Evolutionary conservation across 2,113 vertebrate species (phyloP).

Genomic region (Ibidorhyncha struthersii): DNA sequence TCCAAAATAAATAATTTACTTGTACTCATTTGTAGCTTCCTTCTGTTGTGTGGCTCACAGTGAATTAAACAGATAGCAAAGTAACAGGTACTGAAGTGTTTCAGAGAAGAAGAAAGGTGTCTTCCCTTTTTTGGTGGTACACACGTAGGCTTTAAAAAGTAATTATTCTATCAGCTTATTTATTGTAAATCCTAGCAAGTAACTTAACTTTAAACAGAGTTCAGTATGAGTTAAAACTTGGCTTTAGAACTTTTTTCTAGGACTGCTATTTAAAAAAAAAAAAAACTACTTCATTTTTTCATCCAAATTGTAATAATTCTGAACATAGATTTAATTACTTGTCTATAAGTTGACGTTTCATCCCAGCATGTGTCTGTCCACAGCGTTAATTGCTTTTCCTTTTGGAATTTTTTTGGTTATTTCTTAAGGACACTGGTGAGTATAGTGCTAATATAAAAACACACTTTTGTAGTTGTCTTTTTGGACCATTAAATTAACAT

Average conservation of each 20-base stretch:
- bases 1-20: constrained; percentile 53
- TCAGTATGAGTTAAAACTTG: background rate
- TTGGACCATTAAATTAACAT: background rate
- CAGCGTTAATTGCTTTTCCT: background rate
- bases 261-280: background rate
- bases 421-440: background rate
- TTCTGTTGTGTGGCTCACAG: background rate
- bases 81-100: background rate
- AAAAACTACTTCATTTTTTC: background rate
- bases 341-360: background rate
- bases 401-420: background rate
- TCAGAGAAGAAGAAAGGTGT: background rate
- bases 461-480: background rate
- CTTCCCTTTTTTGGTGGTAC: background rate
- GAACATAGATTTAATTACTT: background rate
- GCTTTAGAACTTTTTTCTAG: background rate
- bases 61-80: background rate
- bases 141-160: background rate
- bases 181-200: background rate
- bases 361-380: background rate
- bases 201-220: background rate
- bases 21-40: background rate
- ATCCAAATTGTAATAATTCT: background rate
- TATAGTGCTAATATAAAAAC: background rate
- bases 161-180: background rate